Base-by-base conservation (phyloP, 2,113 vertebrate genomes). In the Heliornis fulica region DNA sequence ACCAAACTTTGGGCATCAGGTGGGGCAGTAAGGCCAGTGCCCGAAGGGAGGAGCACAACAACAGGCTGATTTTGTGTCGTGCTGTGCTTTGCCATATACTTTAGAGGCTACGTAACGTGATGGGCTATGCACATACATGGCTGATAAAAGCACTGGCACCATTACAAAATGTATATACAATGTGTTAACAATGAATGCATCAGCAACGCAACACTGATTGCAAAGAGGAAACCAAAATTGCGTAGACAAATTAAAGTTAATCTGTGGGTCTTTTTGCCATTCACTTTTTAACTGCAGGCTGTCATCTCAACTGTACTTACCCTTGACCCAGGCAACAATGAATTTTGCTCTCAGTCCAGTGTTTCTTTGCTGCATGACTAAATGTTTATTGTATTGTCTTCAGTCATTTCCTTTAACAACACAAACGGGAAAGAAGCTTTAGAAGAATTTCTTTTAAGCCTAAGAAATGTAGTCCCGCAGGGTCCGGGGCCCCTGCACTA, bases 331-430 rank as follows among this genome's bases (percentile, higher is more conserved):
- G 64, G 20, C 54, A 74, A 93, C 71, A 74, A 86, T 48, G 38
- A 81, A 46, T 63, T 90, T 65, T 80, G 31, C 34, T 72, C 57
- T 93, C 69, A 64, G 69, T 36, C 53, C 57, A 93, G 60, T 93
- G 96, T 69, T 87, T 59, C 70, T 93, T 84, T 93, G 40, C 78
- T 83, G 53, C 90, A 40, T 69, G 54, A 63, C 59, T 50, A 66
- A 66, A 83, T 74, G 46, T 92, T 95, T 96, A 89, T 68, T 93
- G 40, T 75, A 78, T 56, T 89, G 51, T 66, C 68, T 77, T 93
- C 64, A 86, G 88, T 64, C 3, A 89, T 88, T 96, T 96, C 90
- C 92, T 92, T 86, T 83, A 95, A 51, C 29, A 69, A 91, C 31
- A 18, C 4, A 3, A 70, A 93, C 3, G 29, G 51, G 68, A 89